These are phyloP conservation scores for Calypte anna DNA, from an alignment of 2,113 vertebrate species.

Conservation along the genomic window DNA sequence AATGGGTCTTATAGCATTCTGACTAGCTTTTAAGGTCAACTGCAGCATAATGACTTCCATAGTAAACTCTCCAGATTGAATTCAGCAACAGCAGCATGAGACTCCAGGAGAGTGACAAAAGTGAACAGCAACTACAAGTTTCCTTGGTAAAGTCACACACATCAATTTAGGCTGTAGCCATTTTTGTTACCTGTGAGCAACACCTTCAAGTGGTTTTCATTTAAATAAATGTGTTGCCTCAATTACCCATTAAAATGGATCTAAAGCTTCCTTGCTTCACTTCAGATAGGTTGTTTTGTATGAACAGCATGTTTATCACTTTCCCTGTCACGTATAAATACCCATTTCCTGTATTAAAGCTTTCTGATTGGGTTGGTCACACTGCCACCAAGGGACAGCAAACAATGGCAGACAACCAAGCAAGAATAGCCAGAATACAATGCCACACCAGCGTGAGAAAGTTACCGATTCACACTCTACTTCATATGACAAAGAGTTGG, in stretches of 20 bases:
- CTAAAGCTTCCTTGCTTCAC: neutral
- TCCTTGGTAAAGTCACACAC: neutral
- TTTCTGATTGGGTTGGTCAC: conserved; percentile 76
- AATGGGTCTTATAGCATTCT: neutral
- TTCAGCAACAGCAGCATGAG: neutral
- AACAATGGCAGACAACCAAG: conserved; percentile 79
- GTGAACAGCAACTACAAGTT: neutral
- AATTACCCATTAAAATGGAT: neutral
- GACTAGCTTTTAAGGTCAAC: neutral
- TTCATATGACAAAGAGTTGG: conserved; percentile 30
- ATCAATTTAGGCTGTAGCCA: neutral
- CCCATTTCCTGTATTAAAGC: conserved; percentile 72
- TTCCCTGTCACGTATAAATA: conserved; percentile 59
- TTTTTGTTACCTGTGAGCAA: neutral
- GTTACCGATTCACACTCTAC: conserved; percentile 47
- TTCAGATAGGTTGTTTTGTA: conserved; percentile 13
- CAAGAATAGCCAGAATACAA: conserved; percentile 74
- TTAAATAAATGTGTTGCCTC: neutral
- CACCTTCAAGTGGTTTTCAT: neutral
- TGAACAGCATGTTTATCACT: conserved; percentile 10
- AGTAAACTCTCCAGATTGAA: neutral
- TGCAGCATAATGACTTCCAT: neutral
- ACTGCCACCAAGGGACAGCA: conserved; percentile 73
- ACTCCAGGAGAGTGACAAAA: neutral
- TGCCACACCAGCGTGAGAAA: conserved; percentile 84